Evolutionary conservation across 1,140 invertebrate genomes (phyloP), one percentile per base, ranked within the genome.

Genomic region (Zaprionus lachaisei): DNA sequence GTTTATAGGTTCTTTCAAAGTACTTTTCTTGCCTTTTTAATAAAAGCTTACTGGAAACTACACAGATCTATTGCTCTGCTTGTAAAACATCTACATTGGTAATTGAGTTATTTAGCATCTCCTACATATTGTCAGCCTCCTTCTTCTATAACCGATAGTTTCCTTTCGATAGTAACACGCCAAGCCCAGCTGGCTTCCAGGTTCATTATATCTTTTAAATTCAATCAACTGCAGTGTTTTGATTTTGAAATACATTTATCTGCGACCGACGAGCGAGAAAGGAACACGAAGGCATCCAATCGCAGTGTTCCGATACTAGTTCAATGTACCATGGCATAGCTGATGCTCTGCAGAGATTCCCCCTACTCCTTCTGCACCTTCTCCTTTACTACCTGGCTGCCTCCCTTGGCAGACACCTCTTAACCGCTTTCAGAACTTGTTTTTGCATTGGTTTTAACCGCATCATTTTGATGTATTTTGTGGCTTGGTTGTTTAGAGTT

Each of bases 391-490:
- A 31, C 31, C 26, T 28, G 26, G 1, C 6, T 28, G 26, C 26
- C 31, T 17, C 44, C 51, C 24, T 15, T n/a, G 41, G 22, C 26
- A 75, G 67, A 75, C 72, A 60, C 66, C 65, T 63, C 67, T 69
- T 44, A 61, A 77, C 51, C 70, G 67, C 73, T 86, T 78, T 58
- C 38, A 89, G 78, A 89, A 87, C 83, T 87, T 87, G 83, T 87
- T 87, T 87, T 77, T 80, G 83, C 83, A 89, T 86, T 85, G 86
- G 67, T 78, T 89, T 80, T 73, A 89, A 89, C 84, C 84, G 79
- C 84, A 89, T 90, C 84, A 89, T 89, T 89, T 89, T 89, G 84
- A 90, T 90, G 84, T 85, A 90, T 90, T 90, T 89, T 89, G 85
- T 84, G 84, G 84, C 77, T 83, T 83, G 70, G 77, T 83, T 84